A percentile compares a stretch with the other conserved stretches of the same genome.
These are phyloP conservation scores for Acheta domesticus DNA, from an alignment of 2,888 invertebrate species.

Conservation along the genomic window DNA sequence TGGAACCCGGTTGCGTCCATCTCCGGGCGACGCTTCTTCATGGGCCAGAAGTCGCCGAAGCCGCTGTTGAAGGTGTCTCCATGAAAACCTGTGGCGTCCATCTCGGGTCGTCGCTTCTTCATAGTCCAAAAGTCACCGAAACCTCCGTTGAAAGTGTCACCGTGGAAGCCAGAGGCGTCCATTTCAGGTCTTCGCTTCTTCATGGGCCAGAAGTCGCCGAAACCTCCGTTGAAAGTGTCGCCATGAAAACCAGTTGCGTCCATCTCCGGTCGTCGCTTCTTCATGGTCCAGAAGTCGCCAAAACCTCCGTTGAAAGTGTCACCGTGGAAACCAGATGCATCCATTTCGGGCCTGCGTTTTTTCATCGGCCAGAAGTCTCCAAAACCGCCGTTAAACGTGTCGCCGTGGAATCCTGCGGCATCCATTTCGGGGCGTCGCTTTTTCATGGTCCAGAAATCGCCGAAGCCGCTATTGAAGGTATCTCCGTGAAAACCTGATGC, in stretches of 20 bases:
- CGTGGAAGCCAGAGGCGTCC: no score
- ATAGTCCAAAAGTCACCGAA: no score
- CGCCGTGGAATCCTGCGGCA: constrained; percentile 44
- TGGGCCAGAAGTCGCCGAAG: no score
- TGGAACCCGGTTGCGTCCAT: no score
- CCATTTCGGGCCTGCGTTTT: constrained; percentile 38
- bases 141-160: no score
- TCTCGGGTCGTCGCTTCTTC: no score
- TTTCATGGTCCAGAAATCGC: constrained; percentile 42
- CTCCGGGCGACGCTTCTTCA: no score
- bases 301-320: constrained; percentile 43
- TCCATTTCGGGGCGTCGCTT: constrained; percentile 42
- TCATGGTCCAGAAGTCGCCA: constrained; percentile 41
- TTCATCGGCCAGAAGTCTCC: constrained; percentile 44
- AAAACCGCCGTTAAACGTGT: constrained; percentile 44
- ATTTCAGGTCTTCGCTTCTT: no score
- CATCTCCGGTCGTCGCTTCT: constrained; percentile 43
- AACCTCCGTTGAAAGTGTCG: no score
- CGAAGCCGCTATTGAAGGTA: constrained; percentile 42
- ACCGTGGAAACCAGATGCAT: constrained; percentile 42
- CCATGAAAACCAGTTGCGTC: constrained; percentile 37
- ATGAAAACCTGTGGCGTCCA: no score
- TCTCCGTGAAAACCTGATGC: constrained; percentile 43
- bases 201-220: no score
- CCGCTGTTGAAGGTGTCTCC: no score